Base-by-base conservation (phyloP, 2,888 invertebrate genomes). In the Entomobrya proxima region DNA sequence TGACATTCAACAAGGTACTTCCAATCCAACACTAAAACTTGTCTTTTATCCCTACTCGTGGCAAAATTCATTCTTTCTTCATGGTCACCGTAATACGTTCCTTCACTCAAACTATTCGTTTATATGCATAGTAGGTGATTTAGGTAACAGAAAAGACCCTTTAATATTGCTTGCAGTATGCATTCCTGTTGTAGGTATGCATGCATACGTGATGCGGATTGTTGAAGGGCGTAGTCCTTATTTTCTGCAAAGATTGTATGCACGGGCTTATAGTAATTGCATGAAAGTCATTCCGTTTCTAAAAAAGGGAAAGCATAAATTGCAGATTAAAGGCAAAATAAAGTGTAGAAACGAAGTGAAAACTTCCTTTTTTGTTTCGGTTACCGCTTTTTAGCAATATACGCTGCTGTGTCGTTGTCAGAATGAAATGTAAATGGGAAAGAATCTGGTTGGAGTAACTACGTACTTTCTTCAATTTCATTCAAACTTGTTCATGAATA, bases 161-260 rank as follows among this genome's bases (percentile, higher is more conserved):
- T 15, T 35, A 61, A 21, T 24, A 61, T 32, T 64, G 30, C 18
- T 24, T 64, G 58, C 58, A 52, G 18, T 37, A 79, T 67, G 79
- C 79, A 67, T 35, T 52, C 21, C 0, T 18, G 9, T 40, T n/a
- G n/a, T n/a, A n/a, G n/a, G 32, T 69, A 69, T 44, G 37, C 52
- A 52, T 75, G 79, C 79, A 79, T 32, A 52, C 67, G 35, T 27
- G 44, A 27, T 61, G 58, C 69, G 67, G 69, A 69, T 18, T 40
- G 44, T 44, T 74, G 81, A 74, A 81, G 81, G 81, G 81, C 81
- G 81, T 81, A 74, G 74, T 55, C 61, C 44, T 37, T 79, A n/a
- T 21, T 32, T 47, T 18, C 61, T 37, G 30, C n/a, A 61, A 58
- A 11, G 27, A 76, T 27, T 72, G 37, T 58, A 44, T 69, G 24